Evolutionary conservation across 1,140 invertebrate genomes (phyloP), one percentile per base, ranked within the genome.

Genomic region (Drosophila lacteicornis): DNA sequence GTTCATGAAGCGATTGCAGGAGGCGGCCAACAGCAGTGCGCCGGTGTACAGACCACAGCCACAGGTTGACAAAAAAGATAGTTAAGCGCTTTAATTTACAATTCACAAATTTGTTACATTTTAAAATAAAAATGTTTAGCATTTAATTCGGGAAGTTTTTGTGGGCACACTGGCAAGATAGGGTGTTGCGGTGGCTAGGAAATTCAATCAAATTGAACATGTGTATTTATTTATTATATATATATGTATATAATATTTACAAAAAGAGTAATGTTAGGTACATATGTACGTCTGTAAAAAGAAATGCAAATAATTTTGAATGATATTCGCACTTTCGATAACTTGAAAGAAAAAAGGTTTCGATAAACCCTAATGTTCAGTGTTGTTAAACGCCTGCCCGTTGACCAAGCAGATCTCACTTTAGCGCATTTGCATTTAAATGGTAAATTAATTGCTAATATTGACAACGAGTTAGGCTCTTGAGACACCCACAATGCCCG

Each of bases 1-100:
- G 25, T 91, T 92, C 49, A 80, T 92, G 76, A 77, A 87, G 53
- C 86, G 80, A 42, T 27, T 92, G 19, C 71, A 92, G 63, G 85
- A 88, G 56, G 87, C 92, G 22, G 85, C 91, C 27, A 61, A 53
- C 30, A 71, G 49, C 9, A 69, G 56, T 49, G 22, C 66, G 7
- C 85, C 85, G 9, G 58, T 90, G 55, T 88, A 88, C 42, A 55
- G 69, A 12, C 11, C 47, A 58, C 47, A 59, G 27, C 58, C 51
- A 8, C 55, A 56, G 43, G 30, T 5, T 3, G 78, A 84, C 15
- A 88, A 79, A 68, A 81, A 75, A 42, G 81, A 88, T 56, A 75
- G 27, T 65, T 84, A 84, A 13, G 19, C 38, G 30, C 56, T 22
- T 40, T 43, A 7, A 22, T 22, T 17, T 49, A 15, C n/a, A 42